phyloP scores from a whole-genome alignment of 2,797 vertebrate species.

The Catamblyrhynchus diadema region DNA sequence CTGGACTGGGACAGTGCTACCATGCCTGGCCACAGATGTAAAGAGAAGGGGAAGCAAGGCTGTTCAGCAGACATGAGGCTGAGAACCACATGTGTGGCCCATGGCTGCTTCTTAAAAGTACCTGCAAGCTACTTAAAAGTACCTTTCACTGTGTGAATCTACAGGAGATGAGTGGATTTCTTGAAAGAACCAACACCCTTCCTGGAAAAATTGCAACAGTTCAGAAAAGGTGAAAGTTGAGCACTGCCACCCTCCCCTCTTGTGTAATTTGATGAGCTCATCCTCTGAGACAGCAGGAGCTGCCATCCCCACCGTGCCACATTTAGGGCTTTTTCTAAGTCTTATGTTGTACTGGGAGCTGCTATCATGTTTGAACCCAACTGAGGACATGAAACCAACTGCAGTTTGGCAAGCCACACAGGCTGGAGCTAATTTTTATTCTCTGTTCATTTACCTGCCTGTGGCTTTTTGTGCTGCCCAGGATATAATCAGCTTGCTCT shows the following conservation, averaged over 20 bases:
- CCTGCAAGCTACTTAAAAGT: background rate
- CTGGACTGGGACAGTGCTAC: background rate
- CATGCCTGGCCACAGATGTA: too few species aligned
- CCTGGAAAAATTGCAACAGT: background rate
- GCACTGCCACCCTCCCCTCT: background rate
- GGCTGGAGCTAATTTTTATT: background rate
- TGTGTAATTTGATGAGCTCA: background rate
- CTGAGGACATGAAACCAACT: background rate
- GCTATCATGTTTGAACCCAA: background rate
- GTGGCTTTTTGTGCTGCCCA: background rate
- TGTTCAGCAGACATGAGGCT: background rate
- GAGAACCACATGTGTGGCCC: background rate
- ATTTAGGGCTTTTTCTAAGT: background rate
- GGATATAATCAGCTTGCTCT: background rate
- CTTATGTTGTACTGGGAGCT: background rate
- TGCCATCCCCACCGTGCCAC: rapidly evolving
- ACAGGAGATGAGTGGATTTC: background rate
- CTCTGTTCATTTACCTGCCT: background rate
- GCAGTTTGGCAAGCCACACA: background rate
- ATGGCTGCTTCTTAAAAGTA: background rate
- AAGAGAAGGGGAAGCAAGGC: background rate
- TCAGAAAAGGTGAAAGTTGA: background rate
- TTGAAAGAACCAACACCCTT: background rate
- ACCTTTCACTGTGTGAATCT: background rate
- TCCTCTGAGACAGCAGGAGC: background rate